These are phyloP conservation scores for Ailuropoda melanoleuca DNA, from an alignment of 2,113 vertebrate genomes.

Conservation along the genomic window DNA sequence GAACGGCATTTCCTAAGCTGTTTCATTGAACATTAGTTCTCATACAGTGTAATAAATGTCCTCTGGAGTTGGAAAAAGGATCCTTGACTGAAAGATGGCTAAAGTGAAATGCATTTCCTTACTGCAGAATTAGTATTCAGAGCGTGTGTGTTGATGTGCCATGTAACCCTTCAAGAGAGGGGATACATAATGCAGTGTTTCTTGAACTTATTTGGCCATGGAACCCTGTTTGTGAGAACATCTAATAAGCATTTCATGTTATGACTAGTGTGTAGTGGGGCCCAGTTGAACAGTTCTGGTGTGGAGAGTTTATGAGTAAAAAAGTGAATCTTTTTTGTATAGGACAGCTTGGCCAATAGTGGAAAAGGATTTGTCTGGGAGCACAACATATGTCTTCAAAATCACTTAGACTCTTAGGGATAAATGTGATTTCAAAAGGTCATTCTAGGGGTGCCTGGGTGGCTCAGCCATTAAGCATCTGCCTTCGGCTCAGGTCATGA, in stretches of 20 bases:
- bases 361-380: conserved; percentile 47
- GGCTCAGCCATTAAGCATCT: too few relatives aligned
- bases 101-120: conserved; percentile 45
- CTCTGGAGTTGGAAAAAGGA: background rate
- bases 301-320: conserved; percentile 22
- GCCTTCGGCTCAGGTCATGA: too few relatives aligned
- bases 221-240: conserved; percentile 38
- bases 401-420: background rate
- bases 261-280: background rate
- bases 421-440: conserved; percentile 44
- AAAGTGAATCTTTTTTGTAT: background rate
- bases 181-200: background rate
- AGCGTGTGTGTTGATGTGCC: background rate
- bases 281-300: conserved; percentile 22
- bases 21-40: conserved; percentile 18
- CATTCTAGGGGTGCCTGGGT: too few relatives aligned
- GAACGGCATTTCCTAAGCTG: background rate
- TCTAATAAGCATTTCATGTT: conserved; percentile 39
- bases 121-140: conserved; percentile 19
- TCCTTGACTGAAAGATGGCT: conserved; percentile 8
- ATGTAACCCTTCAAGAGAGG: background rate
- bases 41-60: background rate
- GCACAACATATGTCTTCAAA: background rate
- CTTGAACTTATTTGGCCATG: background rate
- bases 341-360: background rate